These are phyloP conservation scores for Sipha maydis DNA, from an alignment of 2,888 invertebrate species.

Conservation along the genomic window DNA sequence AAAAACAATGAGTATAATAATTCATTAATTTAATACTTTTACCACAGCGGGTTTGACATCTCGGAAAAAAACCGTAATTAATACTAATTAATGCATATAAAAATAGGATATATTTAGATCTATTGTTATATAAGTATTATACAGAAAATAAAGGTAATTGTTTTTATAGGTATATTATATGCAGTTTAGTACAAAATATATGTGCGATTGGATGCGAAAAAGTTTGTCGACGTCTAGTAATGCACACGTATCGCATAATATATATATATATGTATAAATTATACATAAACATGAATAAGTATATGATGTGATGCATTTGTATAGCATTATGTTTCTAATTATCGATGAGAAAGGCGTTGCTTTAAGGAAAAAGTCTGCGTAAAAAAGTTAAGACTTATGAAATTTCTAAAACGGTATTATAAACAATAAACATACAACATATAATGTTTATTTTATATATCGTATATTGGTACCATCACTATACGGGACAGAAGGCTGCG, in stretches of 20 bases:
- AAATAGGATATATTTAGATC: neutral
- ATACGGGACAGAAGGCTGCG: slow-evolving; percentile 36
- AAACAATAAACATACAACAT: neutral
- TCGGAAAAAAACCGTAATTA: neutral
- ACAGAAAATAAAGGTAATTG: neutral
- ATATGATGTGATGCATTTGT: neutral
- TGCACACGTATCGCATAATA: neutral
- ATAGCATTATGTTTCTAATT: neutral
- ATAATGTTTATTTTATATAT: neutral
- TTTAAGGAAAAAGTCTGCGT: neutral
- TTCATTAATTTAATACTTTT: neutral
- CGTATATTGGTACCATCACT: neutral
- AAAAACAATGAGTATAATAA: neutral
- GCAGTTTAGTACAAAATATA: neutral
- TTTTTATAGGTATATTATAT: neutral
- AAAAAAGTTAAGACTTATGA: neutral
- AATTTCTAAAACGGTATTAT: slow-evolving; percentile 9
- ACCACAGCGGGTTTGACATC: neutral
- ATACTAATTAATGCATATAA: slow-evolving; percentile 16
- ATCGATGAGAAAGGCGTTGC: neutral
- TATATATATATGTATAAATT: neutral
- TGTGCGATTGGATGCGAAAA: neutral
- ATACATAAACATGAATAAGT: neutral
- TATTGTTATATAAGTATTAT: neutral
- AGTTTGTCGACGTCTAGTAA: neutral